These are phyloP conservation scores for Hypselothyrea guttata DNA, from an alignment of 2,888 invertebrate genomes.

Conservation along the genomic window DNA sequence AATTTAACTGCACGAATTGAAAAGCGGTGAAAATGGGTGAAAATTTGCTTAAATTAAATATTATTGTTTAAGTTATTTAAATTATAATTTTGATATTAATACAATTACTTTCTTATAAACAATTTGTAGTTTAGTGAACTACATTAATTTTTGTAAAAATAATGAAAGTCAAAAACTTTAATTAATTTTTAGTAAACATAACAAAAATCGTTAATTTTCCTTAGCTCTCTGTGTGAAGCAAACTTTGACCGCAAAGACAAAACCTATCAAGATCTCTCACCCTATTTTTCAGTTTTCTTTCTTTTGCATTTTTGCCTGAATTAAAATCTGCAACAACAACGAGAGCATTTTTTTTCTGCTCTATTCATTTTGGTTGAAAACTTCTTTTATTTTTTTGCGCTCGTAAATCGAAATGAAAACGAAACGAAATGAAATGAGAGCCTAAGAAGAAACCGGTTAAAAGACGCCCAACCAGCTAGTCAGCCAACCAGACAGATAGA, in stretches of 20 bases:
- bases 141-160: no score
- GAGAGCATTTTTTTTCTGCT: slow-evolving; percentile 53
- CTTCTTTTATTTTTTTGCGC: slow-evolving; percentile 59
- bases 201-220: background rate
- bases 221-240: background rate
- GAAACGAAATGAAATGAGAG: slow-evolving; percentile 69
- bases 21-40: no score
- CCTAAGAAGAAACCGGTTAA: slow-evolving; percentile 57
- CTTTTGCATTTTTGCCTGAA: slow-evolving; percentile 21
- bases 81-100: no score
- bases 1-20: no score
- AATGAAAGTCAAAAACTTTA: no score
- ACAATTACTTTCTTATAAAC: no score
- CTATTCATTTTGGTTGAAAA: slow-evolving; percentile 64
- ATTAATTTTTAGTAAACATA: slow-evolving; percentile 5
- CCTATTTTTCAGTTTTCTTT: slow-evolving; percentile 2
- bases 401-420: slow-evolving; percentile 78
- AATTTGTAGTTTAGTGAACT: no score
- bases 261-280: slow-evolving; percentile 53
- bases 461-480: slow-evolving; percentile 45
- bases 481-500: slow-evolving; percentile 17
- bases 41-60: no score
- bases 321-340: slow-evolving; percentile 31
- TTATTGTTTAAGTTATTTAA: no score
- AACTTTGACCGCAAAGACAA: slow-evolving; percentile 21